Evolutionary conservation across 2,888 invertebrate genomes (phyloP).

Genomic region (Catonia carolina): DNA sequence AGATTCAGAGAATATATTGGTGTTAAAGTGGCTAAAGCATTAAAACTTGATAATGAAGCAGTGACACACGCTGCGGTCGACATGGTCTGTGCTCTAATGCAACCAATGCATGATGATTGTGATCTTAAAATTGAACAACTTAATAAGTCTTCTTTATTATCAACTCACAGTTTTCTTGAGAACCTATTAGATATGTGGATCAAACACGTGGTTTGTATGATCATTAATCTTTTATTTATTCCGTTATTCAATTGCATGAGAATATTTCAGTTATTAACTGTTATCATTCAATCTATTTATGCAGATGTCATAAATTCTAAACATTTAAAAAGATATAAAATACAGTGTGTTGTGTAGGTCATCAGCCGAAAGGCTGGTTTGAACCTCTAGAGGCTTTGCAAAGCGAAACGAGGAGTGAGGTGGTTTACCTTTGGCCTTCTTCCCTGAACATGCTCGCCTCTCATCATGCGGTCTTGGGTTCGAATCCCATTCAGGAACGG

Average conservation of each 20-base stretch:
- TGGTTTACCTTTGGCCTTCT: too few species aligned
- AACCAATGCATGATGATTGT: conserved; percentile 95
- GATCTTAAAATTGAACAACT: conserved; percentile 96
- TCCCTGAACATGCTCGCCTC: too few species aligned
- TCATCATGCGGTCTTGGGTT: too few species aligned
- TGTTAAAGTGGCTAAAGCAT: conserved; percentile 79
- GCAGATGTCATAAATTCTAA: neutral
- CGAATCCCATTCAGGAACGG: too few species aligned
- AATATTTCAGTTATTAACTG: conserved; percentile 10
- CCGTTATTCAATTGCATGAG: too few species aligned
- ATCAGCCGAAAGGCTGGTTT: too few species aligned
- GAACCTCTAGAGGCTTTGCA: too few species aligned
- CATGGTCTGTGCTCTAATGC: conserved; percentile 96
- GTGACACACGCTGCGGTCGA: conserved; percentile 95
- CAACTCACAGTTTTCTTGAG: conserved; percentile 86
- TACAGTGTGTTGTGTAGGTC: too few species aligned
- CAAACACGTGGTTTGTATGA: conserved; percentile 72
- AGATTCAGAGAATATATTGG: conserved; percentile 95
- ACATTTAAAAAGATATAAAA: neutral
- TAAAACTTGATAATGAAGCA: conserved; percentile 80
- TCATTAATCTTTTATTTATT: neutral
- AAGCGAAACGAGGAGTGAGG: too few species aligned
- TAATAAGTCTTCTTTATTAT: conserved; percentile 92
- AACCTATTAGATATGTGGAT: conserved; percentile 93
- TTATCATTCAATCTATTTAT: too few species aligned